phyloP scores from a whole-genome alignment of 2,888 invertebrate species.

The Caradrina kadenii region DNA sequence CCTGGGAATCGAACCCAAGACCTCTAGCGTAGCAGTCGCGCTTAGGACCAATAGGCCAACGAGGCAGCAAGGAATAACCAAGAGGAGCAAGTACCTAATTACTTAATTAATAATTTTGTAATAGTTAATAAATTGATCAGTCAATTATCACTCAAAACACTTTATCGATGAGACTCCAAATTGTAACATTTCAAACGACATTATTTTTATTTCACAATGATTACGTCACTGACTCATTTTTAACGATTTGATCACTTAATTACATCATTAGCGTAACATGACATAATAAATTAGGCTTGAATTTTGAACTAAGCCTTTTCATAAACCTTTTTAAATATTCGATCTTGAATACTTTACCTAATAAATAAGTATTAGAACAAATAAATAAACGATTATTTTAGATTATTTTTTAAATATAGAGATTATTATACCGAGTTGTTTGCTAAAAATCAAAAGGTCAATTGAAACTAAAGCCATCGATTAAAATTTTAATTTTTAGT shows the following conservation, averaged over 20 bases:
- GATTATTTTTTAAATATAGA: background rate
- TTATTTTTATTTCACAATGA: constrained; percentile 12
- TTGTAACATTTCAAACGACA: background rate
- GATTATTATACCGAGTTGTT: background rate
- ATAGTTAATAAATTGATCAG: background rate
- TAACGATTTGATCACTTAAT: constrained; percentile 5
- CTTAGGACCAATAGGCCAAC: too few species aligned
- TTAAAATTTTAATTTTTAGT: background rate
- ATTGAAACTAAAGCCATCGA: background rate
- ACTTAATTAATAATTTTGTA: background rate
- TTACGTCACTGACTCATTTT: constrained; percentile 1
- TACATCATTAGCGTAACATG: too few species aligned
- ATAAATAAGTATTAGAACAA: constrained; percentile 5
- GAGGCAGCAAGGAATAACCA: too few species aligned
- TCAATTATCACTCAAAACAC: background rate
- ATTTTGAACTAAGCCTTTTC: background rate
- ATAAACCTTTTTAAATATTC: background rate
- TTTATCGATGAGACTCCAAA: background rate
- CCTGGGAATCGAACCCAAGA: too few species aligned
- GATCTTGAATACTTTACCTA: background rate
- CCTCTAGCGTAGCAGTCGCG: too few species aligned
- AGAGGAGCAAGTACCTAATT: background rate
- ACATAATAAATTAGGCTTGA: constrained; percentile 23
- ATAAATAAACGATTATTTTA: constrained; percentile 19
- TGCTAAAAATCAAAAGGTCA: background rate